phyloP scores from a whole-genome alignment of 2,797 vertebrate genomes.

The Falco biarmicus region DNA sequence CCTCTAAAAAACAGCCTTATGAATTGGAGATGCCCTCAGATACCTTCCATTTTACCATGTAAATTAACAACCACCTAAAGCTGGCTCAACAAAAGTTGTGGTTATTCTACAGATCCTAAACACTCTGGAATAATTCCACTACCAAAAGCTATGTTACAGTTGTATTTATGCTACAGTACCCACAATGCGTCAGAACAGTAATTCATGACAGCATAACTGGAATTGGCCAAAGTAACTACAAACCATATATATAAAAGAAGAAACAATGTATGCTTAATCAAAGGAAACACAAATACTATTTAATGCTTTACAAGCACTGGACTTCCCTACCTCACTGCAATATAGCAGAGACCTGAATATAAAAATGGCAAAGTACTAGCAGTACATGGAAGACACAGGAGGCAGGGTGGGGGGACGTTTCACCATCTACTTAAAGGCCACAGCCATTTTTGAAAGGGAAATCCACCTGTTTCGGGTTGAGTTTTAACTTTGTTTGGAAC shows the following conservation, averaged over 20 bases:
- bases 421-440: not conserved
- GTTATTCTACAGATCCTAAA: not conserved
- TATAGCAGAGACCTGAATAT: not conserved
- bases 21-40: not conserved
- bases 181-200: not conserved
- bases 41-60: fast-evolving
- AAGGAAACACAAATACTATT: not conserved
- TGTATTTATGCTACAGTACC: not conserved
- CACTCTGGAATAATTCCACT: not conserved
- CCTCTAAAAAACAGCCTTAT: not conserved
- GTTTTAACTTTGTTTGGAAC: not conserved
- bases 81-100: not conserved
- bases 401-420: not conserved
- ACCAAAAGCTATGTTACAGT: not conserved
- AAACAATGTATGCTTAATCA: not conserved
- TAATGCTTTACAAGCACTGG: not conserved
- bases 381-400: fast-evolving
- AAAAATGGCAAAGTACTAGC: not conserved
- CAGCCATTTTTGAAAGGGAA: not conserved
- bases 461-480: not conserved
- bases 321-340: not conserved
- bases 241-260: not conserved
- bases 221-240: not conserved
- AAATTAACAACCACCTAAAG: not conserved
- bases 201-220: not conserved